Evolutionary conservation across 2,888 invertebrate species (phyloP).

Genomic region (Idaea aversata): DNA sequence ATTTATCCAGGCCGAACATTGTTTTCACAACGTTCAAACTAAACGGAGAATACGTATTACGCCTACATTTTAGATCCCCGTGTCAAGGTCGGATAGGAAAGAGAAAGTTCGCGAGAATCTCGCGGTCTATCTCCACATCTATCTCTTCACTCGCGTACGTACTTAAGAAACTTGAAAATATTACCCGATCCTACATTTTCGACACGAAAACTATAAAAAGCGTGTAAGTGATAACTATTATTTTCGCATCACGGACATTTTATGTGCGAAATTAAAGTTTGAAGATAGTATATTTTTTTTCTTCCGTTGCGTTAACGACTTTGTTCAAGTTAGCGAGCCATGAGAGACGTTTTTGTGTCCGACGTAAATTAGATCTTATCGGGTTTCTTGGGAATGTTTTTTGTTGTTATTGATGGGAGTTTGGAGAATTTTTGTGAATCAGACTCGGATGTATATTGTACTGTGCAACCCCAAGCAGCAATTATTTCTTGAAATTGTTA

Average conservation of each 20-base stretch:
- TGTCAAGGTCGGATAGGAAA: slow-evolving; percentile 21
- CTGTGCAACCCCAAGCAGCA: background rate
- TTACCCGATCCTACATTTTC: slow-evolving; percentile 32
- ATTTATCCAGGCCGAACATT: slow-evolving; percentile 42
- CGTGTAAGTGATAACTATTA: slow-evolving; percentile 44
- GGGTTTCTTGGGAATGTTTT: slow-evolving; percentile 36
- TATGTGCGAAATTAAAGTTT: slow-evolving; percentile 47
- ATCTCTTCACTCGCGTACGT: slow-evolving; percentile 10
- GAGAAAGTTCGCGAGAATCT: slow-evolving; percentile 10
- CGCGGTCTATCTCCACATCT: slow-evolving; percentile 17
- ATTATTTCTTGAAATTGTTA: background rate
- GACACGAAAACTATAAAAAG: slow-evolving; percentile 37
- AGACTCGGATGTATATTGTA: slow-evolving; percentile 6
- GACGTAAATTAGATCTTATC: slow-evolving; percentile 43
- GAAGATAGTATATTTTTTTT: slow-evolving; percentile 35
- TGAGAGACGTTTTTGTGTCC: slow-evolving; percentile 43
- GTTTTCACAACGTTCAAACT: slow-evolving; percentile 25
- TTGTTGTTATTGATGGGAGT: slow-evolving; percentile 28
- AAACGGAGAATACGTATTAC: slow-evolving; percentile 18
- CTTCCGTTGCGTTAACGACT: slow-evolving; percentile 40
- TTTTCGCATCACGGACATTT: slow-evolving; percentile 42
- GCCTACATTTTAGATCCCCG: slow-evolving; percentile 18
- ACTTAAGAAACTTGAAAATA: slow-evolving; percentile 32
- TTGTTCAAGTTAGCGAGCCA: slow-evolving; percentile 38
- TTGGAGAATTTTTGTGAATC: slow-evolving; percentile 8